Base-by-base conservation (phyloP, 2,888 invertebrate species). In the Euclidia mi region DNA sequence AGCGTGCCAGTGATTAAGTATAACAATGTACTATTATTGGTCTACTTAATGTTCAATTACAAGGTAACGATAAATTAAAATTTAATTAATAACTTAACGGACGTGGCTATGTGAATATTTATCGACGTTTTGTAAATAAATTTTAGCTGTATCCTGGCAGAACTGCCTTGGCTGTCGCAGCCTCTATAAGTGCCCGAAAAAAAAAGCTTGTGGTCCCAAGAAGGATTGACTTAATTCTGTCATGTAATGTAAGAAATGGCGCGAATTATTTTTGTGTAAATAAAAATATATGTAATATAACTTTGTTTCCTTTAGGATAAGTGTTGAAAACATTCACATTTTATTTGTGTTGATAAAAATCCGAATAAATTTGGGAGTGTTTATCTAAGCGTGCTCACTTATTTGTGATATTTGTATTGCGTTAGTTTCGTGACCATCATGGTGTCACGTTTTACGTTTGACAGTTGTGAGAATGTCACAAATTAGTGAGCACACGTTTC, bases 271-370 rank as follows among this genome's bases (percentile, higher is more conserved):
- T 70, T 65, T 56, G 66, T 89, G 89, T 89, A 87, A 84, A 87
- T 88, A 89, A 78, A 59, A 55, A 51, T 70, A 46, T 48, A 46
- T 81, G 80, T 85, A 87, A 83, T 68, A 79, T 85, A 82, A 76
- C 68, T 76, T 78, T 81, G 80, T 84, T 86, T 88, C 81, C 74
- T 76, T 68, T 62, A 68, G 65, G 66, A 57, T 90, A 91, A 91
- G 90, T 88, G 90, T 91, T 91, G 84, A 87, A 64, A 82, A 56
- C 65, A 89, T 73, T 89, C 82, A 90, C 88, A 89, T 89, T 90
- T 85, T 90, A 90, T 85, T 89, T 90, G 84, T 86, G 89, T 90
- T 90, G 53, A 63, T 20, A 44, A 71, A 63, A 50, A 52, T 31
- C 34, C 46, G 56, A 35, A 32, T 50, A 52, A 43, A 52, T 43